Evolutionary conservation across 2,888 invertebrate species (phyloP).

Genomic region (Myopa testacea): DNA sequence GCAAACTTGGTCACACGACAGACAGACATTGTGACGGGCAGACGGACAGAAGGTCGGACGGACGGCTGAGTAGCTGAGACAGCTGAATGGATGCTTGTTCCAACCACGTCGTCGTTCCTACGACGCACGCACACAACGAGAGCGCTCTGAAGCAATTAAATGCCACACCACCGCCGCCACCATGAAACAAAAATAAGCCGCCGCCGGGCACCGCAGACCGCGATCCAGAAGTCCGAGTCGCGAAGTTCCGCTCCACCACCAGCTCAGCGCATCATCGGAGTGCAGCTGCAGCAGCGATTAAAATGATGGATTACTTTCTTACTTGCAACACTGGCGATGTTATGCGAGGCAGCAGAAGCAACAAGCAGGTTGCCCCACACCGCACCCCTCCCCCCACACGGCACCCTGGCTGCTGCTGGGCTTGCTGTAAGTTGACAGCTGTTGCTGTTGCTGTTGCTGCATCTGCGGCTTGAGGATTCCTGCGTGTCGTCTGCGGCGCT

Average conservation of each 20-base stretch:
- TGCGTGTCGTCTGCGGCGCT: constrained; percentile 26
- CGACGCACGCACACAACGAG: constrained; percentile 9
- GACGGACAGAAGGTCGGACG: not conserved
- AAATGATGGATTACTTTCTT: constrained; percentile 53
- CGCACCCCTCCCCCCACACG: not conserved
- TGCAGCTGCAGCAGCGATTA: constrained; percentile 51
- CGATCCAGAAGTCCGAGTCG: constrained; percentile 18
- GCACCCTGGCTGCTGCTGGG: not conserved
- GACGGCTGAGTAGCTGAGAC: not conserved
- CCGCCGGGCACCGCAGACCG: constrained; percentile 12
- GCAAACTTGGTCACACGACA: constrained; percentile 31
- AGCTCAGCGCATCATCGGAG: not conserved
- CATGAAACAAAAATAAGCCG: constrained; percentile 29
- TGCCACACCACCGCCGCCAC: constrained; percentile 35
- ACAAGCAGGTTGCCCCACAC: constrained; percentile 12
- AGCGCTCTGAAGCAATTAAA: constrained; percentile 40
- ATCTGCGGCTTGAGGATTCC: constrained; percentile 14
- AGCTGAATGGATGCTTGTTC: constrained; percentile 2
- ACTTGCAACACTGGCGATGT: constrained; percentile 49
- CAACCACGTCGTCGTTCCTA: not conserved
- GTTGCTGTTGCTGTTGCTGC: constrained; percentile 8
- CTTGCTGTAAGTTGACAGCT: constrained; percentile 20
- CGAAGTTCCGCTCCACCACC: not conserved
- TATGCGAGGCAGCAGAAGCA: constrained; percentile 14
- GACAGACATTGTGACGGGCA: constrained; percentile 23